Evolutionary conservation across 2,113 vertebrate species (phyloP).

Genomic region (Oreotrochilus melanogaster): DNA sequence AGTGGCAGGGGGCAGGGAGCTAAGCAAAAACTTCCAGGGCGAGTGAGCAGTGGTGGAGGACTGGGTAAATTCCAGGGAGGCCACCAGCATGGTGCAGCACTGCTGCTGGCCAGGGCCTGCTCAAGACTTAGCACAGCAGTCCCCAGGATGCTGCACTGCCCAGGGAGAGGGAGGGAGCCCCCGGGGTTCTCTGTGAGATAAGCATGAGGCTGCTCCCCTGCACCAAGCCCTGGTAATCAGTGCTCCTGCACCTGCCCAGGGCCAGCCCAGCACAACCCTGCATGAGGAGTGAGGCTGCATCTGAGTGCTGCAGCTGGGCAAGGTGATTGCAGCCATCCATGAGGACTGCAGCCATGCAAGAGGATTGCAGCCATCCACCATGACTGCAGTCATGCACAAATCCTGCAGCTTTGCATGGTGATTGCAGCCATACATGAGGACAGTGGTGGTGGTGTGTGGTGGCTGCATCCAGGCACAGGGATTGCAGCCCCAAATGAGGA

Average conservation of each 20-base stretch:
- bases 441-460: neutral
- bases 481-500: neutral
- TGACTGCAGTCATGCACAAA: neutral
- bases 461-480: neutral
- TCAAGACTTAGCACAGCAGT: rapidly evolving
- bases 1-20: rapidly evolving
- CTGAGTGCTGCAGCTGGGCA: rapidly evolving
- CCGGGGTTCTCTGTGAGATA: rapidly evolving
- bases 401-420: no score
- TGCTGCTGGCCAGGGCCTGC: neutral
- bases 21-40: neutral
- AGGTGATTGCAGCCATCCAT: neutral
- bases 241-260: neutral
- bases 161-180: neutral
- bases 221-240: neutral
- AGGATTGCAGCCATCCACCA: neutral
- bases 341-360: rapidly evolving
- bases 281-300: rapidly evolving
- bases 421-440: neutral
- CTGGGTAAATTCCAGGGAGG: neutral
- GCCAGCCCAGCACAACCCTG: neutral
- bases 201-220: neutral
- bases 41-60: rapidly evolving
- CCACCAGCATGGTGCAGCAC: rapidly evolving
- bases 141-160: neutral